phyloP scores from a whole-genome alignment of 2,113 vertebrate genomes.

The Circaetus gallicus region DNA sequence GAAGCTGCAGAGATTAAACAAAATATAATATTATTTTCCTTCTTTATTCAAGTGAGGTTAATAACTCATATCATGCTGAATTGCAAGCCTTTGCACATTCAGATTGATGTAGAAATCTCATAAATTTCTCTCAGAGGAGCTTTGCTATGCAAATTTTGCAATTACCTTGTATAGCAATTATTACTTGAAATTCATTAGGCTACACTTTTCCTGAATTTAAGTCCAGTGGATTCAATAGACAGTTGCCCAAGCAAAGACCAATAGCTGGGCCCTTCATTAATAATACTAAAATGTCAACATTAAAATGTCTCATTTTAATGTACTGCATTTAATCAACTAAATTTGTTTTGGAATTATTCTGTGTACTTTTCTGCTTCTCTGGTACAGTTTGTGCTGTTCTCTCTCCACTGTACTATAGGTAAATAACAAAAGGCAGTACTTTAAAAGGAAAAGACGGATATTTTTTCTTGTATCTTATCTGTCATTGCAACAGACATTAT shows the following conservation, averaged over 20 bases:
- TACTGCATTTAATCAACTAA: constrained; percentile 3
- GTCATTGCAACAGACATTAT: not conserved
- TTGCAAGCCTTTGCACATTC: not conserved
- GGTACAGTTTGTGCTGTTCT: not conserved
- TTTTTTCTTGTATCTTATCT: not conserved
- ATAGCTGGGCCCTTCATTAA: not conserved
- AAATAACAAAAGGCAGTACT: not conserved
- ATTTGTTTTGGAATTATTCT: constrained; percentile 21
- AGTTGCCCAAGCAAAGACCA: not conserved
- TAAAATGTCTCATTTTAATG: not conserved
- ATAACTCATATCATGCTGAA: not conserved
- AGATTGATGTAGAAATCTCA: not conserved
- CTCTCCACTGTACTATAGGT: not conserved
- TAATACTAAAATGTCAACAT: not conserved
- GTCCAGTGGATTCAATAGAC: not conserved
- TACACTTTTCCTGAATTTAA: not conserved
- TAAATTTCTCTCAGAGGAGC: not conserved
- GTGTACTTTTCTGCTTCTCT: not conserved
- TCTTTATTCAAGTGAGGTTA: not conserved
- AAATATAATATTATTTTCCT: not conserved
- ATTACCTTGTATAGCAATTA: not conserved
- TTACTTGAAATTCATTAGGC: not conserved
- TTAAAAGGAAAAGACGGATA: not conserved
- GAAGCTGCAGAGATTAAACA: not conserved
- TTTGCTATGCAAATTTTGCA: not conserved